Percentiles rank a stretch among this genome's conserved stretches.
Evolutionary conservation across 2,113 vertebrate genomes (phyloP).

Genomic region (Cyanistes caeruleus): DNA sequence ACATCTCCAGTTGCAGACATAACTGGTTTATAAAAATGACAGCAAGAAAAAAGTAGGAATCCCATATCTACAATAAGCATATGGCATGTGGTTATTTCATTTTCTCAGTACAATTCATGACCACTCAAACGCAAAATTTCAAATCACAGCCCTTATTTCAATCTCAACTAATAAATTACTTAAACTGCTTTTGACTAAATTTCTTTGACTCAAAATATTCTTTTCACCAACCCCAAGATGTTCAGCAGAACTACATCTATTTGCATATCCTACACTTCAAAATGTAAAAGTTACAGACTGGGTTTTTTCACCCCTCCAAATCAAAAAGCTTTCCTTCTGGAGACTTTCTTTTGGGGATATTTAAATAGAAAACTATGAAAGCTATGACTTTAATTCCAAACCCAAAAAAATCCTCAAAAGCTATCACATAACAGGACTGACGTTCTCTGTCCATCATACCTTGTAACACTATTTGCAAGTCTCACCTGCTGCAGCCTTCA

Average conservation of each 20-base stretch:
- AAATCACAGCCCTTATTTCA: neutral
- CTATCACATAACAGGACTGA: neutral
- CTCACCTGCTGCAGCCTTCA: neutral
- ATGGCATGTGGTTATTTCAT: constrained; percentile 43
- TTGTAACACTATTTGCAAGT: neutral
- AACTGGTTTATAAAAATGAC: constrained; percentile 99
- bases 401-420: neutral
- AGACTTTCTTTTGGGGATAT: neutral
- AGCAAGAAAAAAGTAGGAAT: constrained; percentile 97
- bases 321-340: neutral
- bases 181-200: neutral
- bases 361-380: neutral
- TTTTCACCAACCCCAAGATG: neutral
- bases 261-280: neutral
- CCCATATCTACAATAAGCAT: constrained; percentile 89
- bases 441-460: neutral
- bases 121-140: neutral
- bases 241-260: neutral
- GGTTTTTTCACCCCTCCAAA: neutral
- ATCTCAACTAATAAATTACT: neutral
- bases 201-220: neutral
- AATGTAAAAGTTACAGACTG: neutral
- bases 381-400: neutral
- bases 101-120: neutral
- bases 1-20: constrained; percentile 95